Base-by-base conservation (phyloP, 2,888 invertebrate genomes). In the Agriopis aurantiaria region DNA sequence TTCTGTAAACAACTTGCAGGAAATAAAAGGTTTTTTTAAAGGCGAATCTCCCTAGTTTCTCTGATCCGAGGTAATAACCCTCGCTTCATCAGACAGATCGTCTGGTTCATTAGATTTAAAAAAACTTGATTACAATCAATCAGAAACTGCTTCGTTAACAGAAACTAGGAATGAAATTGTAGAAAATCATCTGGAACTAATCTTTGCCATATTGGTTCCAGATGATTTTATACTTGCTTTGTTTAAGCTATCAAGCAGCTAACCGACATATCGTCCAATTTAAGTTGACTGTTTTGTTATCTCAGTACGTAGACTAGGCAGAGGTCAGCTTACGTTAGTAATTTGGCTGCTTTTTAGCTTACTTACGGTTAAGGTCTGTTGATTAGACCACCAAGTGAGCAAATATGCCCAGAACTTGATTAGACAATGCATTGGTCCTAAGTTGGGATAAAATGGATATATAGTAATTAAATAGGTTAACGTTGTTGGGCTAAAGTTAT, bases 121-220 rank as follows among this genome's bases (percentile, higher is more conserved):
- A 59, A 51, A 55, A 49, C 55, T 61, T 69, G 56, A 69, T 69
- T 61, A 51, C 60, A 40, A 52, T 46, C 62, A 12, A 41, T 23
- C 10, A 62, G 52, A 60, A 53, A 58, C 58, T 17, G 48, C 51
- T 69, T 69, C 56, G 69, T 69, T 69, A 69, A 57, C 45, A 45
- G 45, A 58, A 48, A 46, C 46, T 41, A 7, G 51, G 56, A 33
- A 33, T 33, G 33, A 33, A 3, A 5, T 3, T 33, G 33, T 33
- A 33, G 33, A 33, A 33, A 33, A 33, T 33, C 33, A 33, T 33
- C 33, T 33, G 33, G 33, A 33, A 33, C 33, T 3, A 33, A 33
- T 33, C n/a, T n/a, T n/a, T n/a, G n/a, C n/a, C n/a, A n/a, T n/a
- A 69, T 69, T 61, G 11, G 69, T 69, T 69, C 56, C 65, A 62